These are phyloP conservation scores for Aphodius granarius DNA, from an alignment of 2,888 invertebrate genomes.

Conservation along the genomic window DNA sequence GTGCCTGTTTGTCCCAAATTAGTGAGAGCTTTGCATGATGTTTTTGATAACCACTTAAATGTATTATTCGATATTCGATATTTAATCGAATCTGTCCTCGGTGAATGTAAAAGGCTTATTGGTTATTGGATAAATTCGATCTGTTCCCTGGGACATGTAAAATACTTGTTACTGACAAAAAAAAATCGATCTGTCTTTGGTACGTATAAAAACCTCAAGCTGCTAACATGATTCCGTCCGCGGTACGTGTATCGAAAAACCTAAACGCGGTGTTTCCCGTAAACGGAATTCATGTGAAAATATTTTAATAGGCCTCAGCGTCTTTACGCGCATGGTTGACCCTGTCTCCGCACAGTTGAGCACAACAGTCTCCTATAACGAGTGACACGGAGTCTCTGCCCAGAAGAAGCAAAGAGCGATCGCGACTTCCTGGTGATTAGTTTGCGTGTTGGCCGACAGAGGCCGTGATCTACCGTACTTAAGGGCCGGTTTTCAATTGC, in stretches of 20 bases:
- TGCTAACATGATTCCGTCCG: too few relatives aligned
- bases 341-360: background rate
- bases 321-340: background rate
- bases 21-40: background rate
- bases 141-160: too few relatives aligned
- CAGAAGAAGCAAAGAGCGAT: background rate
- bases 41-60: background rate
- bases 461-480: constrained; percentile 37
- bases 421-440: background rate
- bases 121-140: too few relatives aligned
- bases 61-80: too few relatives aligned
- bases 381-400: too few relatives aligned
- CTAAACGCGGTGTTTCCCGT: background rate
- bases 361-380: background rate
- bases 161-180: background rate
- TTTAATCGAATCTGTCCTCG: too few relatives aligned
- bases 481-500: constrained; percentile 40
- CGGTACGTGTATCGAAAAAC: background rate
- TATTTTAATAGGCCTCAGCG: background rate
- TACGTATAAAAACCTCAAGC: background rate
- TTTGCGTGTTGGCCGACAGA: background rate
- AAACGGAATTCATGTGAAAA: background rate
- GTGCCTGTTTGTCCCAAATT: background rate
- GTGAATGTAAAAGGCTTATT: too few relatives aligned
- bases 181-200: background rate